Percentiles rank a stretch among this genome's conserved stretches.
Evolutionary conservation across 2,797 vertebrate species (phyloP).

Genomic region (Nannoperca australis): DNA sequence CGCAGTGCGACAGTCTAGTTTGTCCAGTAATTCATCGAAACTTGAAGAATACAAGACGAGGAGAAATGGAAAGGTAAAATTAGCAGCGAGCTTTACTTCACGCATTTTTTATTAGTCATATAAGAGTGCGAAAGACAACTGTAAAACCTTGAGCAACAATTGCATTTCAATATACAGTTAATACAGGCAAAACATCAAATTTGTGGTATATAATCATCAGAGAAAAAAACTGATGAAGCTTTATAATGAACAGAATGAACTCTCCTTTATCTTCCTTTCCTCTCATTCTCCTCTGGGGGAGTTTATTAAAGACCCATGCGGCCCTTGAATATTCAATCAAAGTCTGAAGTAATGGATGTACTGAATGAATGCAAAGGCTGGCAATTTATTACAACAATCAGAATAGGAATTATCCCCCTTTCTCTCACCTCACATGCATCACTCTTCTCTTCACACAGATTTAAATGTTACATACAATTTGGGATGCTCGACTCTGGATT

Average conservation of each 20-base stretch:
- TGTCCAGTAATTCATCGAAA: slow-evolving; percentile 28
- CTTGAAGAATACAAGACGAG: background rate
- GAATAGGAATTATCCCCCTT: slow-evolving; percentile 42
- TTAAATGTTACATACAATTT: slow-evolving; percentile 26
- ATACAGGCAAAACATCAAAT: slow-evolving; percentile 37
- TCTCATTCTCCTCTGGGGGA: slow-evolving; percentile 64
- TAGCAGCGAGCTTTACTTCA: slow-evolving; percentile 11
- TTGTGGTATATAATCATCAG: slow-evolving; percentile 17
- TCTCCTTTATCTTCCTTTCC: slow-evolving; percentile 66
- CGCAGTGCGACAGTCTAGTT: background rate
- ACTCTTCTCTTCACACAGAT: slow-evolving; percentile 29
- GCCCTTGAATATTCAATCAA: slow-evolving; percentile 79
- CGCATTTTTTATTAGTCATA: slow-evolving; percentile 42
- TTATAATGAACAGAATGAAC: slow-evolving; percentile 63
- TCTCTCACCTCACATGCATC: slow-evolving; percentile 22
- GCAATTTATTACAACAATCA: slow-evolving; percentile 80
- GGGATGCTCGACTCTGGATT: slow-evolving; percentile 2
- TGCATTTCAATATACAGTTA: slow-evolving; percentile 47
- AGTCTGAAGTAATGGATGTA: slow-evolving; percentile 70
- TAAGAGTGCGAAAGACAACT: background rate
- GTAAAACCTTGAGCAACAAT: slow-evolving; percentile 36
- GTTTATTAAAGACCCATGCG: slow-evolving; percentile 74
- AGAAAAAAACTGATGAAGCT: slow-evolving; percentile 48
- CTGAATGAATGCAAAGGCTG: slow-evolving; percentile 76
- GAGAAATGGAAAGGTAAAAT: slow-evolving; percentile 44